Conservation (phyloP, 2,888 invertebrate species). For the Mesorhabditis belari region DNA sequence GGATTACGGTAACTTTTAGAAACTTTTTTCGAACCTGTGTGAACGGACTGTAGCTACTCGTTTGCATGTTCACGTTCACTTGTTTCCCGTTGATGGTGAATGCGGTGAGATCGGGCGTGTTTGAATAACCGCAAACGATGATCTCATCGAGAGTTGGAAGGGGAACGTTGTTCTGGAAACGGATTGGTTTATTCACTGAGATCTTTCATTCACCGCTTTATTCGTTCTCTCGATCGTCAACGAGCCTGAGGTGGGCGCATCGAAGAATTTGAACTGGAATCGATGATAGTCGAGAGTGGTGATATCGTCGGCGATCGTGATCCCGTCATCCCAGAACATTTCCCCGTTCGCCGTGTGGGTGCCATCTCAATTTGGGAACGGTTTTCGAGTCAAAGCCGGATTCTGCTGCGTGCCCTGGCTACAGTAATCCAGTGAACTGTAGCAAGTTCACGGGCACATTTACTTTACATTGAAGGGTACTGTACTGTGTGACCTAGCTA, state of each 20-base stretch:
- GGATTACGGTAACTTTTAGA: neutral
- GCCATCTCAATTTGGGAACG: neutral
- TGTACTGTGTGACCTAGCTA: too few relatives aligned
- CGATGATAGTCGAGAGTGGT: conserved; percentile 11
- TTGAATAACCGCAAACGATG: conserved; percentile 35
- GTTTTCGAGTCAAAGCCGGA: too few relatives aligned
- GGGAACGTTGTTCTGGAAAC: conserved; percentile 8
- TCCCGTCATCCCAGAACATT: conserved; percentile 49
- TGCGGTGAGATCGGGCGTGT: conserved; percentile 20
- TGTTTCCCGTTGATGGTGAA: conserved; percentile 26
- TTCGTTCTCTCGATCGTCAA: neutral
- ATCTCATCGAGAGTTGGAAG: conserved; percentile 34
- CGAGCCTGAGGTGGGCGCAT: neutral
- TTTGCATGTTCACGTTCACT: conserved; percentile 19
- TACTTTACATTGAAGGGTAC: too few relatives aligned
- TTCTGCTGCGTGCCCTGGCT: too few relatives aligned
- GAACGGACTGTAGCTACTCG: conserved; percentile 13
- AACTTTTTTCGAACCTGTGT: conserved; percentile 10
- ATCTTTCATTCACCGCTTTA: neutral
- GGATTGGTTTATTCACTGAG: neutral
- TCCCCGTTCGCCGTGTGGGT: conserved; percentile 17
- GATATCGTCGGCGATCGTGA: conserved; percentile 26
- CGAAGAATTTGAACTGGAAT: conserved; percentile 12
- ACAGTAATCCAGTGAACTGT: too few relatives aligned
- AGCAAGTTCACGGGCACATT: too few relatives aligned